Base-by-base conservation (phyloP, 2,888 invertebrate genomes). In the Leucophora obtusa region DNA sequence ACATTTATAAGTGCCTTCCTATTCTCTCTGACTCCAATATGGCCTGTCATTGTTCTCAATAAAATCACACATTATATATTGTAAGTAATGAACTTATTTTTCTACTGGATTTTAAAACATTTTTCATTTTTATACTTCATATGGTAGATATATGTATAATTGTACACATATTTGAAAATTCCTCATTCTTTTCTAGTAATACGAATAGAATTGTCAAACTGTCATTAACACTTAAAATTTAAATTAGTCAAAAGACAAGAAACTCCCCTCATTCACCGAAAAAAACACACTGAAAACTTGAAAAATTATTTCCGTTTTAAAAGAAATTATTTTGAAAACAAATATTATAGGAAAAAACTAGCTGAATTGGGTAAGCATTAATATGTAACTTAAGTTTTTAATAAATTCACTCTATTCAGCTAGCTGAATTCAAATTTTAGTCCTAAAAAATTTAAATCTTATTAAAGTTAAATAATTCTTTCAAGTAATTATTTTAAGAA, bases 151-250 rank as follows among this genome's bases (percentile, higher is more conserved):
- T 1, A 35, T 35, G 8, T 35, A 5, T n/a, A n/a, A n/a, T 35
- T 35, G 4, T 8, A 10, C 35, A 35, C 8, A 1, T 9, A 35
- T 35, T 35, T 43, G 2, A 3, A 43, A 2, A 14, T 43, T 43
- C 14, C 14, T 43, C 17, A 66, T 66, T 38, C 59, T 66, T 24
- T 7, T 15, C 5, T 35, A 35, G 58, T 59, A 3, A 43, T n/a
- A 59, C 53, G 38, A 56, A 68, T 38, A 51, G 38, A 33, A 69
- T 73, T 70, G 69, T 74, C 74, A 74, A 65, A 50, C 14, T 79
- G 74, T 74, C 79, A 74, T 73, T 73, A 73, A 56, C 79, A 70
- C 70, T 74, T 74, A n/a, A 79, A 70, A 56, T 18, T 35, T n/a
- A 47, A 70, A 70, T 66, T 66, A 66, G 66, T 74, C 66, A 74